Evolutionary conservation across 2,888 invertebrate species (phyloP).

Genomic region (Xestobium rufovillosum): DNA sequence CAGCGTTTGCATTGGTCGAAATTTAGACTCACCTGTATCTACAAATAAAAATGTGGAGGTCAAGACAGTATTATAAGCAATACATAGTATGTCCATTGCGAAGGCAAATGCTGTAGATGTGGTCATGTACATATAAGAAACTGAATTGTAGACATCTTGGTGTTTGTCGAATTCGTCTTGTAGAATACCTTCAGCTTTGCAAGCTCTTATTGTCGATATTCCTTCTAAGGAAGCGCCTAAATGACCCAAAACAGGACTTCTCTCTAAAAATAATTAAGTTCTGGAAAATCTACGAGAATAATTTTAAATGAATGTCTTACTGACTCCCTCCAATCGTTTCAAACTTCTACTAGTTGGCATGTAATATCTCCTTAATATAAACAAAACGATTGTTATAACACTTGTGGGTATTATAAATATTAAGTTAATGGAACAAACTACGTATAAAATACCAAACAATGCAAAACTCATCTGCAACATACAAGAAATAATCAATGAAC

Average conservation of each 20-base stretch:
- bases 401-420: constrained; percentile 57
- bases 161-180: constrained; percentile 52
- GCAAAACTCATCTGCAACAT: no score
- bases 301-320: no score
- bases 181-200: constrained; percentile 53
- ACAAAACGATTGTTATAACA: constrained; percentile 54
- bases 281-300: not conserved
- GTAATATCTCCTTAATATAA: constrained; percentile 55
- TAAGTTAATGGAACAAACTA: constrained; percentile 61
- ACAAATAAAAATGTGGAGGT: constrained; percentile 14
- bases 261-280: constrained; percentile 43
- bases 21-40: constrained; percentile 12
- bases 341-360: constrained; percentile 62
- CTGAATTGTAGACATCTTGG: constrained; percentile 43
- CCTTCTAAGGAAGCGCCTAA: constrained; percentile 67
- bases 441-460: no score
- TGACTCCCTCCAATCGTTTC: constrained; percentile 57
- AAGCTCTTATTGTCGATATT: constrained; percentile 63
- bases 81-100: constrained; percentile 30
- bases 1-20: constrained; percentile 23
- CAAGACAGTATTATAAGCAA: constrained; percentile 19
- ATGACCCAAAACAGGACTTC: constrained; percentile 69
- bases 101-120: constrained; percentile 33
- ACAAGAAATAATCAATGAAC: constrained; percentile 30
- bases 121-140: constrained; percentile 26